Conservation (phyloP, 2,797 vertebrate species). For the Cossypha polioptera region DNA sequence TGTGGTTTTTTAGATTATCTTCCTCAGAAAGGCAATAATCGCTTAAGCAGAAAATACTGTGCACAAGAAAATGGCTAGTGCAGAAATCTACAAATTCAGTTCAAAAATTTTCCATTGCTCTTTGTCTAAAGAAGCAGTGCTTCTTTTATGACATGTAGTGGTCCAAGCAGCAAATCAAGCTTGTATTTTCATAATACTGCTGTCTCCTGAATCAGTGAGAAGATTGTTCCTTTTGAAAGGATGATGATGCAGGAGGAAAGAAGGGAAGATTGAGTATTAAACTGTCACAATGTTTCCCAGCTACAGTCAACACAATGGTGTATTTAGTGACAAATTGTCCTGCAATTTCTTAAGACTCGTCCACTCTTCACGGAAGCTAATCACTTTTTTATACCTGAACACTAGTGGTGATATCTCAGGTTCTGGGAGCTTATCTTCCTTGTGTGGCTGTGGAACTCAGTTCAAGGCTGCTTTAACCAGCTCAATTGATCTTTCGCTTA, state of each 20-base stretch:
- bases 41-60: neutral
- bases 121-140: neutral
- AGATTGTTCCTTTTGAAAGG: neutral
- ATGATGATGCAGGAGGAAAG: neutral
- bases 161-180: neutral
- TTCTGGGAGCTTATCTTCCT: neutral
- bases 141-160: neutral
- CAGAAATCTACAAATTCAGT: neutral
- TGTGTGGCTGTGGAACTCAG: neutral
- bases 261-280: accelerated
- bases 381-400: accelerated
- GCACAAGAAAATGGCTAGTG: neutral
- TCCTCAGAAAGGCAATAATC: neutral
- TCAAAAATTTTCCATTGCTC: neutral
- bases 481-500: neutral
- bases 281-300: neutral
- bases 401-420: neutral
- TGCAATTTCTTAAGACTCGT: neutral
- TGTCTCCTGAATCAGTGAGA: neutral
- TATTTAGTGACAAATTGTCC: neutral
- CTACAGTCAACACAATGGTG: neutral
- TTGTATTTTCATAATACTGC: neutral
- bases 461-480: neutral
- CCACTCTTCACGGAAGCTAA: neutral
- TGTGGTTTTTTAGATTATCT: neutral